phyloP scores from a whole-genome alignment of 2,113 vertebrate species.

The Zeus faber region DNA sequence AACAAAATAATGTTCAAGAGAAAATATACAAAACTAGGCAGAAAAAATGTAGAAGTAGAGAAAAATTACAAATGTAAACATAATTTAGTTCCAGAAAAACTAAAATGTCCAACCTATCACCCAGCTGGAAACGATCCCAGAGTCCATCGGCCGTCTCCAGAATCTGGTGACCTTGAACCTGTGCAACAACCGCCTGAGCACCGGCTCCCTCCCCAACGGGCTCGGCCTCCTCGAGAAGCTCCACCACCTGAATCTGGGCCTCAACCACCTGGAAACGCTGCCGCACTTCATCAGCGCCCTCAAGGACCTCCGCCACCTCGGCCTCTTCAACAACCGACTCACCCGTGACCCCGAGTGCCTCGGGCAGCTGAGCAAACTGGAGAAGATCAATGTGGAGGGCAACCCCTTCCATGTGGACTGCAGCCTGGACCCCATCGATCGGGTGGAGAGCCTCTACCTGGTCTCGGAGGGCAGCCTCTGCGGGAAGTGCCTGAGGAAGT shows the following conservation, averaged over 20 bases:
- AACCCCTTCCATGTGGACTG: conserved; percentile 76
- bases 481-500: conserved; percentile 70
- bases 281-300: conserved; percentile 71
- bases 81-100: neutral
- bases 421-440: conserved; percentile 33
- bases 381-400: conserved; percentile 77
- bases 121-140: conserved; percentile 80
- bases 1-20: too few relatives aligned
- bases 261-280: conserved; percentile 81
- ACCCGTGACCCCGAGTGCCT: conserved; percentile 74
- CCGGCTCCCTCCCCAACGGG: conserved; percentile 72
- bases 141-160: conserved; percentile 75
- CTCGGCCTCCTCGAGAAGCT: conserved; percentile 79
- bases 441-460: conserved; percentile 70
- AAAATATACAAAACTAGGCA: too few relatives aligned
- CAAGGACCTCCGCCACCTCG: conserved; percentile 81
- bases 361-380: conserved; percentile 73
- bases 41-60: too few relatives aligned
- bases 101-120: neutral
- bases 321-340: conserved; percentile 85
- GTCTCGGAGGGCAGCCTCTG: conserved; percentile 80
- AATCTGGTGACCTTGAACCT: conserved; percentile 81
- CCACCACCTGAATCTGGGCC: conserved; percentile 80
- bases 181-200: conserved; percentile 86
- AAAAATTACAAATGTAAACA: too few relatives aligned